Evolutionary conservation across 2,888 invertebrate genomes (phyloP).

Genomic region (Alitta virens): DNA sequence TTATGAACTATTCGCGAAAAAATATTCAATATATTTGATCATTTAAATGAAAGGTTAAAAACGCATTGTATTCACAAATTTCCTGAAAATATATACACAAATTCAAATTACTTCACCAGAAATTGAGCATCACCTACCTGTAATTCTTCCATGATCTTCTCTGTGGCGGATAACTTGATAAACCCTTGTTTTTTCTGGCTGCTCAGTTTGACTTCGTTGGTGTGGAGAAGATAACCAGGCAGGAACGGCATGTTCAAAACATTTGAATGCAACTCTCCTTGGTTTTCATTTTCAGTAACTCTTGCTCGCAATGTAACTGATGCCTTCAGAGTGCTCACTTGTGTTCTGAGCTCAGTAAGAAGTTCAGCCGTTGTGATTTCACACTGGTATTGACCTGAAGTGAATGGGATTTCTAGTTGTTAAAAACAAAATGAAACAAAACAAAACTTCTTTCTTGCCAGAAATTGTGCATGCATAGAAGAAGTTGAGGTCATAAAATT

Average conservation of each 20-base stretch:
- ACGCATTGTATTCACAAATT: too few relatives aligned
- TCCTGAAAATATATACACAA: too few relatives aligned
- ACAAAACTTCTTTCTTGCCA: too few relatives aligned
- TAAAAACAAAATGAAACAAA: too few relatives aligned
- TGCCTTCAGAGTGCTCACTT: slow-evolving; percentile 37
- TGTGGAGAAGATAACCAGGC: slow-evolving; percentile 48
- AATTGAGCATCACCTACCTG: too few relatives aligned
- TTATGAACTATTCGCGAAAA: too few relatives aligned
- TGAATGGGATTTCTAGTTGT: too few relatives aligned
- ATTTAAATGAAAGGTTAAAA: too few relatives aligned
- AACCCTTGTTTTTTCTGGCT: slow-evolving; percentile 38
- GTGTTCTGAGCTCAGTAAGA: slow-evolving; percentile 23
- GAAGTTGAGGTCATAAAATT: too few relatives aligned
- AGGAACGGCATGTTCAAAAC: slow-evolving; percentile 37
- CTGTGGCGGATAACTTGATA: slow-evolving; percentile 35
- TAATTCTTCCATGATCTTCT: slow-evolving; percentile 34
- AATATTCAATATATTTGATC: too few relatives aligned
- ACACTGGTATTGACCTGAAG: slow-evolving; percentile 42
- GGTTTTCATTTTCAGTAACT: slow-evolving; percentile 34
- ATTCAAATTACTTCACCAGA: too few relatives aligned
- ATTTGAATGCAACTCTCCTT: slow-evolving; percentile 37
- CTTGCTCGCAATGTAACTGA: slow-evolving; percentile 33
- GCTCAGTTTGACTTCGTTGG: slow-evolving; percentile 42
- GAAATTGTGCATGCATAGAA: too few relatives aligned
- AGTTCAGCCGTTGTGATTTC: slow-evolving; percentile 26